Evolutionary conservation across 2,113 vertebrate species (phyloP), one percentile per base, ranked within the genome.

Genomic region (Chloropsis cyanopogon): DNA sequence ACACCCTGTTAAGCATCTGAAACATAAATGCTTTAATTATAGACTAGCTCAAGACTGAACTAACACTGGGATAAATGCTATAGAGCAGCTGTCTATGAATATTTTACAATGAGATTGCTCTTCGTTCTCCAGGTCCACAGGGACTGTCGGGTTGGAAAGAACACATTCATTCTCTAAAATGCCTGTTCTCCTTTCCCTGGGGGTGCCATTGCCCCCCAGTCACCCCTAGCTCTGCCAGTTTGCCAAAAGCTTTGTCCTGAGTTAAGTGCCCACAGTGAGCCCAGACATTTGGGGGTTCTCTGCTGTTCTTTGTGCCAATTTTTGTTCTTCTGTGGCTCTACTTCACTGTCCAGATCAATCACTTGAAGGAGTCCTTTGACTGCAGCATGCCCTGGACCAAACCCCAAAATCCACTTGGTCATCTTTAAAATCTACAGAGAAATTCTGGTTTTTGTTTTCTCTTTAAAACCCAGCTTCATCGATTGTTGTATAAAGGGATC

Each of bases 21-120:
- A 96, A 97, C 96, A 92, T 95, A 96, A 97, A 96, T 94, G 96
- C 85, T 97, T 97, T 96, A 97, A 97, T 97, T 97, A 97, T 96
- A 94, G 93, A 94, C 81, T 91, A 96, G 92, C 82, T 96, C 78
- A 52, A 94, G 96, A 93, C 80, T 94, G 95, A 96, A 97, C 94
- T 94, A 96, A 96, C 93, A 81, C 96, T 89, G 94, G 93, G 95
- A 97, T 94, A 95, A 97, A 96, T 18, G 93, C 91, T 84, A 83
- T 64, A 73, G 95, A 97, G 96, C 96, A 97, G 97, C 95, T 97
- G 97, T 68, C 96, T 94, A 44, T 95, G 96, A 97, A 96, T 95
- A 96, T 95, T 96, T 97, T 94, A 95, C 95, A 86, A 86, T 85
- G 94, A 91, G 86, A 87, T 68, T 66, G 93, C 82, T 95, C 88